These are phyloP conservation scores for Ciconia maguari DNA, from an alignment of 2,113 vertebrate genomes.

Conservation along the genomic window DNA sequence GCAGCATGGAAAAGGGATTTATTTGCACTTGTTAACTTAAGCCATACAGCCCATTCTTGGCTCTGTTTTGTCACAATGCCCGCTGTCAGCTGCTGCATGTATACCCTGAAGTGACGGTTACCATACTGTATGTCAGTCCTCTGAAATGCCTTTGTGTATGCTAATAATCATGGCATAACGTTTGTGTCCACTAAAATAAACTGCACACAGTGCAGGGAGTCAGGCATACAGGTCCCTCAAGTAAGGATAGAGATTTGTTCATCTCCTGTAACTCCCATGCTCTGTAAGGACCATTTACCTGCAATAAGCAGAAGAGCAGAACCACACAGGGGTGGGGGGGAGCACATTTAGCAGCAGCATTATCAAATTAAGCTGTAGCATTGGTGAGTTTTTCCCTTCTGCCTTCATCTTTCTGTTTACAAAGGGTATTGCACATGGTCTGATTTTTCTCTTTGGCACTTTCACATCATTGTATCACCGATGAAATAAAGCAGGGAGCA, in stretches of 20 bases:
- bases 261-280: background rate
- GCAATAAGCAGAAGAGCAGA: background rate
- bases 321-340: background rate
- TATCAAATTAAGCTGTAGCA: background rate
- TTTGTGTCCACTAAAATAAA: slow-evolving; percentile 14
- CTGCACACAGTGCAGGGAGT: background rate
- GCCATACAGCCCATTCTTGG: background rate
- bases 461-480: background rate
- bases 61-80: background rate
- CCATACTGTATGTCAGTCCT: background rate
- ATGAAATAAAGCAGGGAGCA: background rate
- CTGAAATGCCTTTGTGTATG: background rate
- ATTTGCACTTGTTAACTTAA: slow-evolving; percentile 19
- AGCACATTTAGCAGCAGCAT: background rate
- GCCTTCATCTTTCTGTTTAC: background rate
- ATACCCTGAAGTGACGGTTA: background rate
- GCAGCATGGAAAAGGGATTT: slow-evolving; percentile 26
- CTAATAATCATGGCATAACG: background rate
- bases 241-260: background rate
- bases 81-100: background rate
- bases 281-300: background rate
- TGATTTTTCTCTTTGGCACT: slow-evolving; percentile 1
- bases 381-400: background rate
- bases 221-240: background rate
- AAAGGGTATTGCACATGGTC: background rate